Base-by-base conservation (phyloP, 2,797 vertebrate genomes). In the Ispidina lecontei region DNA sequence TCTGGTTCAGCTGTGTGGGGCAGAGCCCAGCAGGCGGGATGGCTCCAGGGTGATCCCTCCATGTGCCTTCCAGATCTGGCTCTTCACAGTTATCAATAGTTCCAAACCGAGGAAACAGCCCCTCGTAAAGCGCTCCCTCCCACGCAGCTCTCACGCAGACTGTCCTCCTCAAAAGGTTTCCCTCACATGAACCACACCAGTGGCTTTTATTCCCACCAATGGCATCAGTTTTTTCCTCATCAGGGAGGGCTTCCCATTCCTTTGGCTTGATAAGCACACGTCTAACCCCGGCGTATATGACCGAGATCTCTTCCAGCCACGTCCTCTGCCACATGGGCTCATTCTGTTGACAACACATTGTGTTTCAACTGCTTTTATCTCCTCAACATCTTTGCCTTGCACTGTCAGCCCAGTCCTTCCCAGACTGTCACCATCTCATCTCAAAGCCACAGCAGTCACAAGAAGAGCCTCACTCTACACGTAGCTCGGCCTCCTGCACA, bases 321-420 rank as follows among this genome's bases (percentile, higher is more conserved):
- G 59, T 67, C 54, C 43, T 75, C 43, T 87, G 55, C 79, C 79
- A 80, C 74, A 63, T 68, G 65, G 79, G 60, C 75, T 84, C 54
- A 6, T 49, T 63, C 41, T 84, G 70, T 84, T 72, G 59, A 20
- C 70, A 63, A 54, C n/a, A 72, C 8, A 5, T 33, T 80, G 59
- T 52, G 44, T 87, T 91, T 76, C 65, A 68, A 59, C 29, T 59
- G 70, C 70, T 87, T 84, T 75, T 63, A 59, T 63, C 84, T 84
- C 49, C 65, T 64, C 60, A 10, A 65, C 1, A 0, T 59, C 70
- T 76, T 59, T 68, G 80, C 71, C 65, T 77, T 69, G 55, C 55
- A 3, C 28, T 49, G 39, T 63, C 60, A 72, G 60, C 44, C 55
- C 33, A 4, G 3, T 80, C 39, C 54, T 71, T 93, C 44, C 37